Base-by-base conservation (phyloP, 2,888 invertebrate species). In the Thera obeliscata region DNA sequence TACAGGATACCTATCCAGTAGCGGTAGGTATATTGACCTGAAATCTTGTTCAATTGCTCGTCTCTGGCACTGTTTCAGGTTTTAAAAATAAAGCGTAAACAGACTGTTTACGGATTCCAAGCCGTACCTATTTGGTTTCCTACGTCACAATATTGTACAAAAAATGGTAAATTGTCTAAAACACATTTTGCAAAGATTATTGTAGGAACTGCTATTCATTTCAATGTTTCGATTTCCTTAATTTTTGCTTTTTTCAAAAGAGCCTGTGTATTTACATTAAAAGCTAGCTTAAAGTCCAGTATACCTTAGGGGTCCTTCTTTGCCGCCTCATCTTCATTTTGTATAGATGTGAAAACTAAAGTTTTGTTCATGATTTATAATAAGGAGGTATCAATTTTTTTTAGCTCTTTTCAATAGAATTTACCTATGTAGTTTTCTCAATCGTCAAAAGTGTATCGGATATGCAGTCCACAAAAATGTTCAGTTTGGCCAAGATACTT, bases 31-130 rank as follows among this genome's bases (percentile, higher is more conserved):
- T 62, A 71, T 76, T 71, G 79, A 76, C 76, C 76, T 76, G 74
- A 73, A 73, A 69, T 71, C 66, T 54, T 60, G 70, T 61, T 69
- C 69, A 59, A 69, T 64, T 74, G 62, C 52, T 68, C 67, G 75
- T 54, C 55, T 61, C 72, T 78, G 80, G 76, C 81, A 76, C 57
- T 70, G 65, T 38, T 64, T 74, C 74, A 76, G 63, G 38, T 71
- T 58, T 56, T 77, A 74, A 63, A 80, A 81, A 82, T 83, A 83
- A 73, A 75, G 69, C 62, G 68, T 78, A 78, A 79, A 81, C 79
- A 73, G 22, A 59, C 58, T 75, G 65, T 74, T 75, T 75, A 71
- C 67, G 12, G 64, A 61, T 55, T 59, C 49, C 59, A 12, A 12
- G 35, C 49, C 12, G 59, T 12, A 7, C 22, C 22, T 38, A 33